Conservation (phyloP, 1,140 invertebrate genomes). For the Copidosoma floridanum region DNA sequence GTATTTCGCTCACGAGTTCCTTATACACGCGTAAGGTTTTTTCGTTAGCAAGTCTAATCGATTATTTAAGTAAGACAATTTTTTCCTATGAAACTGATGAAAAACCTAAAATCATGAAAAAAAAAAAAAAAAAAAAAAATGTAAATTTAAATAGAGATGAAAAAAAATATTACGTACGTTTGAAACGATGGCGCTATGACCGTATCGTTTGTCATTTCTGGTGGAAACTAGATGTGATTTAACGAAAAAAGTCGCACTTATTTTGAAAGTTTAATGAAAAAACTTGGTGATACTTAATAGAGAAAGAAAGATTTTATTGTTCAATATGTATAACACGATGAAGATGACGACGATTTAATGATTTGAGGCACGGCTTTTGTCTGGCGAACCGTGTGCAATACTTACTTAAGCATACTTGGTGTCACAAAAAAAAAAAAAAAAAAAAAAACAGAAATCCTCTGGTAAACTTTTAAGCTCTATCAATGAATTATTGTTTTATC, state of each 20-base stretch:
- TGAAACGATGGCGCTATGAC: constrained; percentile 5
- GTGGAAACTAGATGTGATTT: constrained; percentile 25
- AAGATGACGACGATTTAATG: too few relatives aligned
- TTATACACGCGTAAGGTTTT: constrained; percentile 18
- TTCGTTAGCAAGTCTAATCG: not conserved
- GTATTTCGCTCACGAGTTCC: constrained; percentile 22
- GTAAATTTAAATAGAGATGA: not conserved
- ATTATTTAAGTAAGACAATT: too few relatives aligned
- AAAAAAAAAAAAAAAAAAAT: constrained; percentile 3
- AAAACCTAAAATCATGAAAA: too few relatives aligned
- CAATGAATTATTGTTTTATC: constrained; percentile 26
- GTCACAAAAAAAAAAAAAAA: constrained; percentile 9
- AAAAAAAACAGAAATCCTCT: constrained; percentile 8
- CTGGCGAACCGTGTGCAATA: constrained; percentile 10
- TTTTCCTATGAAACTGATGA: too few relatives aligned
- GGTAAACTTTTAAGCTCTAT: constrained; percentile 20
- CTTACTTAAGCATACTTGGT: constrained; percentile 20
- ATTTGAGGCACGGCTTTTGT: not conserved
- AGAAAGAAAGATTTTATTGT: constrained; percentile 18
- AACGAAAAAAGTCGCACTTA: constrained; percentile 15
- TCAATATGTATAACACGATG: constrained; percentile 15
- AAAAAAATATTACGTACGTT: constrained; percentile 1
- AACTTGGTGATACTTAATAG: constrained; percentile 14
- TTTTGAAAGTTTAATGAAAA: constrained; percentile 5
- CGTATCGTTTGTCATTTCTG: constrained; percentile 24